Evolutionary conservation across 2,797 vertebrate genomes (phyloP).

Genomic region (Coccyzus lansbergi): DNA sequence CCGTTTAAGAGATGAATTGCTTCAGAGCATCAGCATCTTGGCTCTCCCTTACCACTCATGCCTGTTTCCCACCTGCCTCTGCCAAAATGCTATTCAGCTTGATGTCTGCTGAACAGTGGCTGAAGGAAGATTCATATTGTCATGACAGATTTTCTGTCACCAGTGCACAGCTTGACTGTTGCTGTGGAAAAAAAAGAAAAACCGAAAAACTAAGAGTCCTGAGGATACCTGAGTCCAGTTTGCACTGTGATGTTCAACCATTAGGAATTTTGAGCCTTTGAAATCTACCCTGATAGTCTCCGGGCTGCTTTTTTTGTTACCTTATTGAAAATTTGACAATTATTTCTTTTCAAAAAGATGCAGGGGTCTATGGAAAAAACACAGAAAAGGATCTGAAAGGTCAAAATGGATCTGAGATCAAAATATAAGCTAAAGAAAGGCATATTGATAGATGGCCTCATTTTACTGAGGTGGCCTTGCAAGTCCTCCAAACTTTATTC

Average conservation of each 20-base stretch:
- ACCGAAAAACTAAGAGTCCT: not conserved
- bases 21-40: constrained; percentile 22
- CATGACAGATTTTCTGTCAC: constrained; percentile 49
- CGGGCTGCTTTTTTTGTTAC: not conserved
- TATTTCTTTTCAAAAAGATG: not conserved
- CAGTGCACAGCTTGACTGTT: constrained; percentile 10
- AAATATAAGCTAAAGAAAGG: not conserved
- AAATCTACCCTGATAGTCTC: not conserved
- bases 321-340: not conserved
- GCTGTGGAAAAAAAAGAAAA: not conserved
- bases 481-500: not conserved
- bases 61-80: not conserved
- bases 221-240: not conserved
- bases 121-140: not conserved
- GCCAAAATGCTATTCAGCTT: constrained; percentile 26
- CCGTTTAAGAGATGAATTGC: constrained; percentile 1
- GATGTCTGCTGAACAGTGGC: not conserved
- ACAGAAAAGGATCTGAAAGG: not conserved
- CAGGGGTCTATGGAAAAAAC: not conserved
- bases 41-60: not conserved
- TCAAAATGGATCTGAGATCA: constrained; percentile 14
- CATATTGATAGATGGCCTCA: not conserved
- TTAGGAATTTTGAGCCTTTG: not conserved
- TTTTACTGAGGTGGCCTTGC: not conserved
- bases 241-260: not conserved